Base-by-base conservation (phyloP, 35 echinoderm and acorn worm species). In the Stichopus chloronotus region DNA sequence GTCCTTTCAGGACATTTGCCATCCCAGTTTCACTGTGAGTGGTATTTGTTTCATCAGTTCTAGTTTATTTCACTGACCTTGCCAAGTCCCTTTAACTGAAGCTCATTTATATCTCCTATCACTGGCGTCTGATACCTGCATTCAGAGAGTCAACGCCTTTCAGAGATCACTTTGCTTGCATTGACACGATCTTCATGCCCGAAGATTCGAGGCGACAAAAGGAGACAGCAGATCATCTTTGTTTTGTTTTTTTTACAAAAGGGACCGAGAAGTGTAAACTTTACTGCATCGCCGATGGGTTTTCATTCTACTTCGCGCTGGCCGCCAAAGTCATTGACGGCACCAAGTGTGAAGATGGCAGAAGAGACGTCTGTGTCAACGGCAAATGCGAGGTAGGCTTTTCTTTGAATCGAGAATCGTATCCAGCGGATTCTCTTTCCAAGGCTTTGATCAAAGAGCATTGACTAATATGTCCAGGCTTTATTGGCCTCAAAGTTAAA, bases 221-320 rank as follows among this genome's bases (percentile, higher is more conserved):
- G 1, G 30, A 43, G 30, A 43, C 30, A 74, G 4, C 22, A 20
- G 59, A 61, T 74, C 69, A 20, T 16, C 19, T 20, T 19, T 14
- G 20, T 74, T 74, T 74, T n/a, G 7, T 24, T 74, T 74, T 7
- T 58, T 59, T n/a, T 78, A 25, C 17, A 88, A 25, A 55, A 99
- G 97, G 85, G 83, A 65, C 79, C 10, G 97, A 99, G 78, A 58
- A 82, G 21, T 99, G 97, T 78, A 99, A 99, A 86, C 94, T 99
- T 30, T 99, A 99, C 87, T 99, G 97, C 83, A 96, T 96, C 16
- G 97, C 97, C 17, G 93, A 99, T 56, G 97, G 95, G 23, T 99
- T 95, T 92, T 92, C 96, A 69, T 99, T 99, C 88, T 99, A 96
- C 92, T 99, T 99, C 87, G 95, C 97, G 20, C 92, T 99, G 19